A percentile compares a stretch with the other conserved stretches of the same genome.
These are phyloP conservation scores for Beroe ovata DNA, from an alignment of 37 sponge, comb jelly and placozoan genomes.

Conservation along the genomic window DNA sequence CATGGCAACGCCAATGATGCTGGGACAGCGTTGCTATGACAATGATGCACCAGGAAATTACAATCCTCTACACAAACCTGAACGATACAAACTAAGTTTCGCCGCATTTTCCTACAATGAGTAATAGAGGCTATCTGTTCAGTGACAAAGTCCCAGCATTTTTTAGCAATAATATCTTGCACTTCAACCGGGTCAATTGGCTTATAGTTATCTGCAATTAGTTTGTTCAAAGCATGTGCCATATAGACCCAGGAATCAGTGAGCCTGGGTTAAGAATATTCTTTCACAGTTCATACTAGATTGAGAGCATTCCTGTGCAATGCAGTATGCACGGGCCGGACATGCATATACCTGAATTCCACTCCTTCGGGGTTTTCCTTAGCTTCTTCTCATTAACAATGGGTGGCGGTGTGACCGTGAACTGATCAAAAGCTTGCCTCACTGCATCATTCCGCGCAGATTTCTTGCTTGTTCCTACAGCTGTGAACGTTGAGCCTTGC, in stretches of 20 bases:
- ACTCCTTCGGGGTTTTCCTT: background rate
- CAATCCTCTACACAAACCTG: conserved; percentile 33
- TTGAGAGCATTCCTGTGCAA: too few relatives aligned
- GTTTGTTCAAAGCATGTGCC: too few relatives aligned
- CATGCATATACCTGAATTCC: too few relatives aligned
- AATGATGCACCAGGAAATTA: background rate
- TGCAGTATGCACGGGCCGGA: too few relatives aligned
- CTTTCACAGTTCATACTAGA: too few relatives aligned
- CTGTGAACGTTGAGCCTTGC: conserved; percentile 14
- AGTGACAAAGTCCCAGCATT: conserved; percentile 32
- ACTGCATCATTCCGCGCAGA: conserved; percentile 28
- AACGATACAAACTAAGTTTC: background rate
- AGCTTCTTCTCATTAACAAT: conserved; percentile 38
- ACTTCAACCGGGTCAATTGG: conserved; percentile 45
- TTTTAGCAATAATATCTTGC: conserved; percentile 26
- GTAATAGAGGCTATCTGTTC: background rate
- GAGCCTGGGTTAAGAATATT: too few relatives aligned
- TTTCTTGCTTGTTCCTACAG: background rate
- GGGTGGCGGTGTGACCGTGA: background rate
- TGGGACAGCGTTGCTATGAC: background rate
- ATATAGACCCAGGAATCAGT: too few relatives aligned
- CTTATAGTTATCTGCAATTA: conserved; percentile 9
- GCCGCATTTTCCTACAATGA: background rate
- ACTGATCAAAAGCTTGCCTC: background rate
- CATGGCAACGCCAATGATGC: background rate